Evolutionary conservation across 30 jellyfish, hydroid and myxozoan genomes (phyloP), one percentile per base, ranked within the genome.

Genomic region (Haliclystus octoradiatus): DNA sequence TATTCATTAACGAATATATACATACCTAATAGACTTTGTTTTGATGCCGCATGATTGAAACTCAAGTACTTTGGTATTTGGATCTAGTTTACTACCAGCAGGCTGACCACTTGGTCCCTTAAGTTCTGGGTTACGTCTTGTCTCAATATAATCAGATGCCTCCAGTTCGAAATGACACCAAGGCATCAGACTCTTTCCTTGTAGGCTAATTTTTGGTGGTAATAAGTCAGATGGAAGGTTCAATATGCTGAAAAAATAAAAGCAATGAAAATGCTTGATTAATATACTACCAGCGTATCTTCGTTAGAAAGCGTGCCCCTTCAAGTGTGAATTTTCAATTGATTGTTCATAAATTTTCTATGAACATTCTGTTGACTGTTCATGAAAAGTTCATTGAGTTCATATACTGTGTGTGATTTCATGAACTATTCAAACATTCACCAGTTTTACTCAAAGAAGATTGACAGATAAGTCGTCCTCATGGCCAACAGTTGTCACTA

Each of bases 161-260:
- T 75, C 83, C 25, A 87, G 73, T 57, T 87, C 97, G 71, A 87
- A 87, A 65, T 87, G 97, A 70, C 97, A 87, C 97, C 97, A 87
- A 19, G 97, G 97, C 64, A 87, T 51, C 63, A 73, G 33, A 52
- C 97, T 87, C 25, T 81, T 78, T 1, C 97, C 94, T 23, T 63
- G 79, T 25, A 87, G 82, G 64, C 73, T 53, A 32, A 87, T 82
- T 19, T 61, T 68, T 1, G 97, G 97, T 3, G 52, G 66, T 27
- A 49, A 70, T 14, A 50, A 30, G 33, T 79, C 73, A 26, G 80
- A 77, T 46, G 64, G 85, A 28, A 87, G 83, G 72, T 87, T 87
- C 1, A 76, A 69, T 24, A 87, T 69, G 57, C 97, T 87, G 51
- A 23, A 62, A 69, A 24, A 33, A 52, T 24, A 34, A 34, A n/a